Evolutionary conservation across 2,797 vertebrate species (phyloP), one percentile per base, ranked within the genome.

Genomic region (Centroberyx gerrardi): DNA sequence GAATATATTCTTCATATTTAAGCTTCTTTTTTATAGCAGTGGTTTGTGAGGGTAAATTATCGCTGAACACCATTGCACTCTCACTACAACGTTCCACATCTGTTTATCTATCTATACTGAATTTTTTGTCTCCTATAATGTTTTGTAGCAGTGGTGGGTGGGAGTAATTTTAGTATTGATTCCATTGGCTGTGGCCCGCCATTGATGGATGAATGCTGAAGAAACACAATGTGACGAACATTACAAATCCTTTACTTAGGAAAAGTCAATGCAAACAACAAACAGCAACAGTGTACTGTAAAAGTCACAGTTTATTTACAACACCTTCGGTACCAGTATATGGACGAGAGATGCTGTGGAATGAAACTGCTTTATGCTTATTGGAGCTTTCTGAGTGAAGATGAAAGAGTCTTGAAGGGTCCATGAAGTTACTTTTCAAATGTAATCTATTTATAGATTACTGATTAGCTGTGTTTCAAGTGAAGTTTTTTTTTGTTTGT

Each of bases 241-340:
- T 8, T 6, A 2, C 10, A 42, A 14, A 1, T 9, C 29, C 8
- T 44, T 22, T 22, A 22, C 42, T 49, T 49, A 8, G 8, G 12
- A 14, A 13, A 14, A 53, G 2, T 27, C 13, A 14, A 64, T 0
- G n/a, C 27, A 58, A 77, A 62, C 4, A 27, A 68, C 14, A 78
- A 55, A 44, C 72, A 52, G 33, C 1, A 40, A 7, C 31, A 6
- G 8, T 22, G 76, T 80, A 61, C 17, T 73, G 42, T 36, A 60
- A 75, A 75, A 62, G 51, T 1, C 4, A 10, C 13, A 15, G 36
- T 87, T 83, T 88, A 88, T 88, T 90, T 83, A 87, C 73, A 84
- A 31, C 22, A 60, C 29, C 68, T 2, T 72, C 29, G 56, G 14
- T 61, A 52, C 52, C 7, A 60, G 9, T 53, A 53, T n/a, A 71